Evolutionary conservation across 2,113 vertebrate species (phyloP), one percentile per base, ranked within the genome.

Genomic region (rabbit (Oryctolagus cuniculus)): DNA sequence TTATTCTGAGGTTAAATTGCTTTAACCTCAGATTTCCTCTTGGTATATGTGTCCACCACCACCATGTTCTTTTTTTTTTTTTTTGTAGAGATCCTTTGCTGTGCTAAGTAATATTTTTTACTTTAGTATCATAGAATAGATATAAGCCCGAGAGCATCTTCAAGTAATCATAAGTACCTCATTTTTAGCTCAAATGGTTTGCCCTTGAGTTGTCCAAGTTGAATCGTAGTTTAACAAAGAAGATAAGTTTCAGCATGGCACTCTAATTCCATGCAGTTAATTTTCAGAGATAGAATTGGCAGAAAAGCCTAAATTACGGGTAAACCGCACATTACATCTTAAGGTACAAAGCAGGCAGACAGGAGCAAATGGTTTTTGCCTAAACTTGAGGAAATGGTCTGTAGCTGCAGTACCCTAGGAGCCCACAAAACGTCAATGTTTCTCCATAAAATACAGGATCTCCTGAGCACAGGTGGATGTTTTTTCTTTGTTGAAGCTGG

Each of bases 141-240:
- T 19, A 77, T 11, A 51, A 64, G 10, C 24, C 61, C 49, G 38
- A 79, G 12, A 72, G 12, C 31, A 64, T 34, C 55, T 64, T 81
- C 55, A 64, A 22, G 75, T 72, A 55, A 29, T 8, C 10, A 19
- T 49, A 27, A 87, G 63, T 27, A 53, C 5, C 66, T 25, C 64
- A 85, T 94, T 89, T 69, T 64, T 77, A 61, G 44, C 31, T 55
- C 49, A 34, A 27, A 64, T 4, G 6, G 53, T 34, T 31, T 90
- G 31, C 12, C 55, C 19, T n/a, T 70, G 24, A 29, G 44, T 80
- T 85, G 58, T 24, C 61, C 81, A 22, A 10, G 3, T 25, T 38
- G 64, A 92, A 49, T 83, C 78, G 49, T 21, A 53, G 36, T 55
- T 82, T 75, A 73, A 88, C 69, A 89, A 85, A 73, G 67, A 87